Base-by-base conservation (phyloP, 2,888 invertebrate species). In the Drosophila colorata region DNA sequence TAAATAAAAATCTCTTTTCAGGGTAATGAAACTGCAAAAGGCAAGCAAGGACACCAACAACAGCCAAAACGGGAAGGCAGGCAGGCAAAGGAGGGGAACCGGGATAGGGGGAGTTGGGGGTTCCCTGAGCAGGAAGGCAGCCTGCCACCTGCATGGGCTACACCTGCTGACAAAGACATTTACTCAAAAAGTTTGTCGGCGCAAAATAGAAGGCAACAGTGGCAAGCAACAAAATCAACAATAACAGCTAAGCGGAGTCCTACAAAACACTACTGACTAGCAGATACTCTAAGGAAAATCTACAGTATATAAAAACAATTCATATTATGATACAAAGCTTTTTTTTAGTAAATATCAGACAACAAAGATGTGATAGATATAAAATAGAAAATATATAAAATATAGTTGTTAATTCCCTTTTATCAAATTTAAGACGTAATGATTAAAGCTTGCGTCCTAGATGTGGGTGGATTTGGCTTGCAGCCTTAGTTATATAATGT, bases 151-250 rank as follows among this genome's bases (percentile, higher is more conserved):
- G 78, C 74, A 69, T 61, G 68, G 49, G 28, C 78, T 80, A 84
- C 85, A 88, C 87, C 88, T 85, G 85, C 85, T 85, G 85, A 85
- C 85, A 85, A 85, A 85, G 85, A 85, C 85, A 85, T 85, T 85
- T 88, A 88, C 85, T 88, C 85, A 85, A 88, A 85, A 85, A 88
- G 72, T 88, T 82, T 88, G 74, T 68, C 76, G 65, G 81, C 78
- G 58, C 61, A 82, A 85, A 85, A 81, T 71, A 83, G 78, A 71
- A 80, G 74, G 71, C 63, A 72, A 67, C 69, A 76, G 51, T 41
- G 60, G 48, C 57, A 65, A 63, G 35, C 56, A 69, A 56, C 52
- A 66, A 40, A 25, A 55, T 38, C 33, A 35, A 28, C 14, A 61
- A 66, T 31, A 44, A 40, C 53, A 61, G 28, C 8, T 48, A 7